These are phyloP conservation scores for Aphaenogaster rudis DNA, from an alignment of 1,140 invertebrate genomes.

Conservation along the genomic window DNA sequence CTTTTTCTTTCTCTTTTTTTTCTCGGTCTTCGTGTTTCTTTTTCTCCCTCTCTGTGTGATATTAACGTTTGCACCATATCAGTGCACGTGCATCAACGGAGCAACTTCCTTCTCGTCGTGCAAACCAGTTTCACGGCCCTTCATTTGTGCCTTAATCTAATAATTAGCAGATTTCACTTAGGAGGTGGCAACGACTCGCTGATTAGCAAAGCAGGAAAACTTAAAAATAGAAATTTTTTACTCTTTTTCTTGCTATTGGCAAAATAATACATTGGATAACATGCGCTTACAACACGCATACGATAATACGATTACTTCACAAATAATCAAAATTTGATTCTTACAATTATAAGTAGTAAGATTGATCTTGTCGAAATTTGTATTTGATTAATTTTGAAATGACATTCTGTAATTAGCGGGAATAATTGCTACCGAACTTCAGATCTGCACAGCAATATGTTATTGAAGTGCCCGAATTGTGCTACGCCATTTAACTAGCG, in stretches of 20 bases:
- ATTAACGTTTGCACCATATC: conserved; percentile 48
- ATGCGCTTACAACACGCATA: background rate
- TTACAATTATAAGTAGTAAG: background rate
- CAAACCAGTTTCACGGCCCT: background rate
- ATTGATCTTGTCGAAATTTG: conserved; percentile 29
- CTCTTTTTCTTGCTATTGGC: background rate
- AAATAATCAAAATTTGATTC: conserved; percentile 4
- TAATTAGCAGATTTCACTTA: conserved; percentile 42
- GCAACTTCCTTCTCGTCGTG: conserved; percentile 1
- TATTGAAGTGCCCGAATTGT: background rate
- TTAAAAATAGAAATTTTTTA: background rate
- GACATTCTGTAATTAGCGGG: background rate
- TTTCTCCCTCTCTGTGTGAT: conserved; percentile 18
- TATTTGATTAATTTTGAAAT: background rate
- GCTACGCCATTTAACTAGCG: conserved; percentile 26
- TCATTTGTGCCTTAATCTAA: conserved; percentile 15
- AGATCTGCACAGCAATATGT: conserved; percentile 29
- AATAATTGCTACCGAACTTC: conserved; percentile 1
- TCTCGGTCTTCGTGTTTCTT: background rate
- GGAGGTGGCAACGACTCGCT: background rate
- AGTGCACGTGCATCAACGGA: conserved; percentile 8
- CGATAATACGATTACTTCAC: background rate
- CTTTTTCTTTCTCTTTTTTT: background rate
- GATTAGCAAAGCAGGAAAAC: background rate
- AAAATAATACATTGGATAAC: background rate